These are phyloP conservation scores for Romanogobio albipinnatus DNA, from an alignment of 2,113 vertebrate species.

Conservation along the genomic window DNA sequence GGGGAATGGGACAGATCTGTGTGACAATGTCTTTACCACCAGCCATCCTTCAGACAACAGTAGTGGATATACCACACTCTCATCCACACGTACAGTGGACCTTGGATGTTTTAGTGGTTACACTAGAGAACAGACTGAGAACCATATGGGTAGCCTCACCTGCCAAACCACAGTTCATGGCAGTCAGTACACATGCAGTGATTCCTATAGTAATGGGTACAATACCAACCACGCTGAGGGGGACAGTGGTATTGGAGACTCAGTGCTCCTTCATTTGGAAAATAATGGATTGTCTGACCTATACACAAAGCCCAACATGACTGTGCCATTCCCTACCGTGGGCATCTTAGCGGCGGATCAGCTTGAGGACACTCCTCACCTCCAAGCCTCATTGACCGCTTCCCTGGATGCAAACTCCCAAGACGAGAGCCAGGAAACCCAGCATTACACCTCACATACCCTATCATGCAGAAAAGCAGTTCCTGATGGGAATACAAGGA, in stretches of 20 bases:
- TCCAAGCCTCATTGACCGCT: conserved; percentile 73
- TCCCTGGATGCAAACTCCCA: conserved; percentile 76
- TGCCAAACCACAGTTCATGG: conserved; percentile 19
- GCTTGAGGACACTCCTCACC: conserved; percentile 64
- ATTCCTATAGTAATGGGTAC: conserved; percentile 49
- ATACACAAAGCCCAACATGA: conserved; percentile 71
- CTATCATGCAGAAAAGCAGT: conserved; percentile 82
- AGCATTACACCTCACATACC: conserved; percentile 80
- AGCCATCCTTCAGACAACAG: conserved; percentile 65
- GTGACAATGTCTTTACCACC: conserved; percentile 75
- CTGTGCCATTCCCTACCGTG: conserved; percentile 68
- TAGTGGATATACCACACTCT: conserved; percentile 64
- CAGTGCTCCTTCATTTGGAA: conserved; percentile 61
- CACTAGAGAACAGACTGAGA: conserved; percentile 25
- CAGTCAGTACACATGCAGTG: conserved; percentile 7
- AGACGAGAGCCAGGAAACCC: conserved; percentile 69
- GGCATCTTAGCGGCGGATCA: conserved; percentile 69
- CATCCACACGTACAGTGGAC: conserved; percentile 62
- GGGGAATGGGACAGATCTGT: conserved; percentile 78
- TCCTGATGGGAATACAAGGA: conserved; percentile 75
- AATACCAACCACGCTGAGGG: conserved; percentile 71
- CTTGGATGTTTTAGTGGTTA: conserved; percentile 32
- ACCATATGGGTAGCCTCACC: conserved; percentile 23
- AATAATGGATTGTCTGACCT: conserved; percentile 75
- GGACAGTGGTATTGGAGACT: conserved; percentile 78